Evolutionary conservation across 2,888 invertebrate genomes (phyloP).

Genomic region (Stictocephala bisonia): DNA sequence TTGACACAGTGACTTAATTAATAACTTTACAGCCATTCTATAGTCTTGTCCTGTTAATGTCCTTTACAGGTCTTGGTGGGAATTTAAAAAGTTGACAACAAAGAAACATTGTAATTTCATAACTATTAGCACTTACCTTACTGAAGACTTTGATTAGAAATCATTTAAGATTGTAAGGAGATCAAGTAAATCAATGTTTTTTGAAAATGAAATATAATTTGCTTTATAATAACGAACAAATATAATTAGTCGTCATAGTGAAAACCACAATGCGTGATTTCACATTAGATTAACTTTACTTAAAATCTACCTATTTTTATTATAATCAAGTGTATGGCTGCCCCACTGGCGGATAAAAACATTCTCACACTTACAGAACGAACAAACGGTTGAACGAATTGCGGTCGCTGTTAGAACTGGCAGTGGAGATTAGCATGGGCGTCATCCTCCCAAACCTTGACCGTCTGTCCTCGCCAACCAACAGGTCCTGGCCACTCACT

Average conservation of each 20-base stretch:
- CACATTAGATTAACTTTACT: slow-evolving; percentile 45
- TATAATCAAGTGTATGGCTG: slow-evolving; percentile 53
- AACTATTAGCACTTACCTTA: too few species aligned
- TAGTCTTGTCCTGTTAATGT: too few species aligned
- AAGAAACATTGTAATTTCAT: too few species aligned
- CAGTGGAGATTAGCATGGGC: slow-evolving; percentile 50
- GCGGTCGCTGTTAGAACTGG: slow-evolving; percentile 43
- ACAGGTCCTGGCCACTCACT: neutral
- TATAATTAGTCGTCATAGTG: slow-evolving; percentile 48
- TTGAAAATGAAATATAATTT: slow-evolving; percentile 57
- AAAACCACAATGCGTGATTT: slow-evolving; percentile 37
- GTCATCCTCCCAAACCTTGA: slow-evolving; percentile 1
- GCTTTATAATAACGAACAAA: slow-evolving; percentile 54
- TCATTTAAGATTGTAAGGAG: too few species aligned
- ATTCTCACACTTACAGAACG: slow-evolving; percentile 44
- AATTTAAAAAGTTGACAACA: too few species aligned
- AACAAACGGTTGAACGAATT: slow-evolving; percentile 46
- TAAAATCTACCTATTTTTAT: slow-evolving; percentile 45
- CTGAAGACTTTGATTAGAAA: too few species aligned
- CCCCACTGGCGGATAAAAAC: slow-evolving; percentile 44
- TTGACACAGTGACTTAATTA: too few species aligned
- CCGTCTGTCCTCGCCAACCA: neutral
- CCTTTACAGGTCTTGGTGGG: too few species aligned
- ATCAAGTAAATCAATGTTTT: too few species aligned
- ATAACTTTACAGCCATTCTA: too few species aligned